Base-by-base conservation (phyloP, 2,888 invertebrate species). In the Liopterus haemorrhoidalis region DNA sequence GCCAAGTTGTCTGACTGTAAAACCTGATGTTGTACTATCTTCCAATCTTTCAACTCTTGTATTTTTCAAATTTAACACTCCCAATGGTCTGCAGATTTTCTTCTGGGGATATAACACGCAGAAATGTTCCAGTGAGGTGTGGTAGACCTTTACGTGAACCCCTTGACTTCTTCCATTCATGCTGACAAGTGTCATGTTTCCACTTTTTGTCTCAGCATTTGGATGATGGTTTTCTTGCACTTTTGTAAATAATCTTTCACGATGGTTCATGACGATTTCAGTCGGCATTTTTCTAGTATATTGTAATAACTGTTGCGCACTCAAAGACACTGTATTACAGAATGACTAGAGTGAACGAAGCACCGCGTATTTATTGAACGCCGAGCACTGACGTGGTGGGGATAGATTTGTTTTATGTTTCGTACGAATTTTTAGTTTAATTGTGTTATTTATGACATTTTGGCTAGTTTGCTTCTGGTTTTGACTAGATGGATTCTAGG, bases 31-130 rank as follows among this genome's bases (percentile, higher is more conserved):
- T 15, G 54, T 51, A 36, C 68, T 69, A 48, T 70, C 71, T 3
- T 70, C 68, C 27, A 68, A 68, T 35, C 71, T 69, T 53, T 78
- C 76, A 31, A 77, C 71, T n/a, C 64, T 67, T 8, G 78, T 78
- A 56, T 78, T 79, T 54, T 74, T 69, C 50, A 80, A 62, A 61
- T 79, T 79, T 27, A 79, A 69, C 2, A 79, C 79, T 0, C 78
- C 78, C 24, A 76, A 65, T 0, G 80, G 74, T 51, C 77, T 74
- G 50, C 77, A 73, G 8, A 79, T 68, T 57, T 78, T 74, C 64
- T 78, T 78, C 61, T 77, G 74, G 5, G 79, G 79, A 53, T 77
- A 79, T 20, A 80, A 73, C 5, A 79, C 79, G 2, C 78, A 78
- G 56, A 80, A 80, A 56, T 80, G 79, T 58, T 79, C 80, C 58